phyloP scores from a whole-genome alignment of 2,797 vertebrate genomes.

The Hozukius guyotensis region DNA sequence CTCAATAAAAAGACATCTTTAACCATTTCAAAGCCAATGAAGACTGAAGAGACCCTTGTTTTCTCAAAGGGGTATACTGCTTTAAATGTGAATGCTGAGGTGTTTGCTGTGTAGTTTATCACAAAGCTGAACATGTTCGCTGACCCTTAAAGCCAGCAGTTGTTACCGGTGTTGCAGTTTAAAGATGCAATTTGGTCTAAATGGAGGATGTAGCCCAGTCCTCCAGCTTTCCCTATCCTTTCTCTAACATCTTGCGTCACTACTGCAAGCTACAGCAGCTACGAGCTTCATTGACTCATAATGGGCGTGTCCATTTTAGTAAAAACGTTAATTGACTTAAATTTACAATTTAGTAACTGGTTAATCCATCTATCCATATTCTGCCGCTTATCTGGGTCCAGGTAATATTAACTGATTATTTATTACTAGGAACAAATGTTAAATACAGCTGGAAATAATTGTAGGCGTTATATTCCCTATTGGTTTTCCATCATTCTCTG shows the following conservation, averaged over 20 bases:
- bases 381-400: neutral
- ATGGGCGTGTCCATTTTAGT: neutral
- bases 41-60: slow-evolving; percentile 3
- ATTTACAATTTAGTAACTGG: neutral
- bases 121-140: neutral
- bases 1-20: slow-evolving; percentile 36
- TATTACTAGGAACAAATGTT: neutral
- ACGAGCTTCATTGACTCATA: neutral
- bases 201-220: neutral
- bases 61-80: neutral
- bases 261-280: neutral
- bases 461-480: neutral
- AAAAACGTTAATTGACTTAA: neutral
- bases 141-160: slow-evolving; percentile 12
- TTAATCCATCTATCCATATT: neutral
- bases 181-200: neutral
- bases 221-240: neutral
- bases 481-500: neutral
- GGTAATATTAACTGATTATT: neutral
- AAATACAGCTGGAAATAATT: neutral
- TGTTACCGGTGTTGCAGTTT: slow-evolving; percentile 17
- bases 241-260: neutral
- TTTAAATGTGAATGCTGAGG: slow-evolving; percentile 1
- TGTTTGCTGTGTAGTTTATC: neutral
- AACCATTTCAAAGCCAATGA: slow-evolving; percentile 40